These are phyloP conservation scores for Gobio occitaniae DNA, from an alignment of 2,797 vertebrate species.

Conservation along the genomic window DNA sequence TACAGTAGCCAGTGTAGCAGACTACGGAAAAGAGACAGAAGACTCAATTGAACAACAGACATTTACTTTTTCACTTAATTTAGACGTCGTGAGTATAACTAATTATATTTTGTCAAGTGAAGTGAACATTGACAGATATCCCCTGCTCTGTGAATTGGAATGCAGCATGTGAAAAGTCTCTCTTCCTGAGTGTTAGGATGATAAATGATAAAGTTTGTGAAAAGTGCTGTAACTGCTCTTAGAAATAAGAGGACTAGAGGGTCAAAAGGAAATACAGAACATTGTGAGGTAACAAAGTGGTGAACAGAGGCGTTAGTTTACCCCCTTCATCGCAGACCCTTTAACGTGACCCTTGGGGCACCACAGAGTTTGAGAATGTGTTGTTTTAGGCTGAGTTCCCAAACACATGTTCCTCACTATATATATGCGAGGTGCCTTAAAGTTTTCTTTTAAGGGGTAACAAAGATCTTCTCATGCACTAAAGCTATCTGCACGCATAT, in stretches of 20 bases:
- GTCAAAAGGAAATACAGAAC: constrained; percentile 33
- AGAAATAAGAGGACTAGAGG: constrained; percentile 22
- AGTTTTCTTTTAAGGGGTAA: constrained; percentile 49
- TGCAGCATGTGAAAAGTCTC: neutral
- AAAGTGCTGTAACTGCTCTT: constrained; percentile 10
- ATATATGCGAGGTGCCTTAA: constrained; percentile 50
- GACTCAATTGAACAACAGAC: constrained; percentile 4
- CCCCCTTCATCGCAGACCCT: constrained; percentile 46
- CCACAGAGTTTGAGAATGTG: constrained; percentile 58
- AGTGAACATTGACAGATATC: neutral
- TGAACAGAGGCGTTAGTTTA: constrained; percentile 47
- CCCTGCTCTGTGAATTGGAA: neutral
- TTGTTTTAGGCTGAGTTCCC: constrained; percentile 63
- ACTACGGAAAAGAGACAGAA: neutral
- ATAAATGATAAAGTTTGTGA: neutral
- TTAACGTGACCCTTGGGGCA: constrained; percentile 56
- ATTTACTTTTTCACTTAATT: neutral
- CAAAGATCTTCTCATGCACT: constrained; percentile 42
- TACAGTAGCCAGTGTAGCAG: constrained; percentile 45
- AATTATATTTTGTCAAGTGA: constrained; percentile 13
- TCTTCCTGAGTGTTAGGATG: constrained; percentile 15
- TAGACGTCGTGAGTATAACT: neutral
- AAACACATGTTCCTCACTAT: constrained; percentile 60
- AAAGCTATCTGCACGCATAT: constrained; percentile 51
- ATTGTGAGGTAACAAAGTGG: constrained; percentile 48